These are phyloP conservation scores for Mythimna lalbum DNA, from an alignment of 2,888 invertebrate species.

Conservation along the genomic window DNA sequence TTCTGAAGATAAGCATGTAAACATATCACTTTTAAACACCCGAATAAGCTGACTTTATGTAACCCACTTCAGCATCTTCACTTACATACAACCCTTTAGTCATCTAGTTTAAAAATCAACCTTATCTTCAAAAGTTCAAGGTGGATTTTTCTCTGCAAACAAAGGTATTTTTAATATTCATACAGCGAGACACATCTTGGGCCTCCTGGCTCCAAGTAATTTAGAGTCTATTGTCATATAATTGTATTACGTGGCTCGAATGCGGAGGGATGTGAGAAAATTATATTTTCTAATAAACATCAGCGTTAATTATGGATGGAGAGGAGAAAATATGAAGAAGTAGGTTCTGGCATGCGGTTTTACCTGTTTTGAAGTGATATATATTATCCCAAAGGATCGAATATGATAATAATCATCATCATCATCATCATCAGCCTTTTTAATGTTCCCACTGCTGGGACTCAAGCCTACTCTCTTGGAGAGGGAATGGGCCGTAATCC, in stretches of 20 bases:
- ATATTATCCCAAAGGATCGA: too few species aligned
- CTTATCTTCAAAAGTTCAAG: not conserved
- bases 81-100: conserved; percentile 11
- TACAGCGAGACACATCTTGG: conserved; percentile 76
- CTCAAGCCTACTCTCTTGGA: too few species aligned
- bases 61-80: conserved; percentile 39
- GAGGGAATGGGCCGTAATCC: too few species aligned
- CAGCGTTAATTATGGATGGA: conserved; percentile 62
- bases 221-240: conserved; percentile 80
- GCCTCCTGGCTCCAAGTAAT: conserved; percentile 71
- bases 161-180: conserved; percentile 76
- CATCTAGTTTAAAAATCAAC: conserved; percentile 25
- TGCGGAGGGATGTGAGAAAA: conserved; percentile 67
- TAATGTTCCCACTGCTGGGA: too few species aligned
- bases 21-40: conserved; percentile 53
- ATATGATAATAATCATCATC: too few species aligned
- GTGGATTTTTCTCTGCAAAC: conserved; percentile 4
- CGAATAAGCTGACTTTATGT: conserved; percentile 59
- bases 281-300: conserved; percentile 79
- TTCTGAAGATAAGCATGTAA: conserved; percentile 21
- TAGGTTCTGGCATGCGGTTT: not conserved
- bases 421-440: too few species aligned
- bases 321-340: conserved; percentile 32
- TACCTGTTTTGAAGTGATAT: not conserved
- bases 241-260: conserved; percentile 80